Evolutionary conservation across 2,113 vertebrate genomes (phyloP).

Genomic region (Eclectus roratus): DNA sequence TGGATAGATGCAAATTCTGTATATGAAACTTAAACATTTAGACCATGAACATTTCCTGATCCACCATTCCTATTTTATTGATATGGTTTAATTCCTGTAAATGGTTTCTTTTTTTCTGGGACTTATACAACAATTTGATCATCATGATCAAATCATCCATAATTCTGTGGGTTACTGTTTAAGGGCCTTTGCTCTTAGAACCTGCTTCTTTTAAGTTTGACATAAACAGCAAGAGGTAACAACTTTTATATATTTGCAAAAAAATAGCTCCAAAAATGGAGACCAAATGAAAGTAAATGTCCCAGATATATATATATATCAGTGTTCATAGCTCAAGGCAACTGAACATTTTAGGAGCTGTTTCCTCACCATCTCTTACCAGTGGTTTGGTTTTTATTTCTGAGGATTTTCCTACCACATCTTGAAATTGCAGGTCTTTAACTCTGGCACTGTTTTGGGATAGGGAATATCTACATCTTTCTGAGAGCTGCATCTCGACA

Average conservation of each 20-base stretch:
- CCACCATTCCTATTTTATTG: not conserved
- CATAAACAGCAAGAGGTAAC: not conserved
- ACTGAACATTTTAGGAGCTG: not conserved
- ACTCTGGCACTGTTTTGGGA: not conserved
- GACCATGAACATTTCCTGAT: not conserved
- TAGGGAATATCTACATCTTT: not conserved
- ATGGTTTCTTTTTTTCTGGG: not conserved
- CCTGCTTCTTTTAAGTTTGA: not conserved
- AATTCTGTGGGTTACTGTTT: not conserved
- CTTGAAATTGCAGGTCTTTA: not conserved
- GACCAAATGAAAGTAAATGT: not conserved
- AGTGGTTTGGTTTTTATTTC: not conserved
- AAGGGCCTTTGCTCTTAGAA: not conserved
- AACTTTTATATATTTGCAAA: not conserved
- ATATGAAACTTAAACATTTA: not conserved
- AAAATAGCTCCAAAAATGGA: not conserved
- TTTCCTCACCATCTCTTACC: not conserved
- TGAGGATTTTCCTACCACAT: not conserved
- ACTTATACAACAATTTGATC: not conserved
- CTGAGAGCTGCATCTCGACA: fast-evolving
- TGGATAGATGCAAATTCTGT: not conserved
- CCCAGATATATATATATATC: not conserved
- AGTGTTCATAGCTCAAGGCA: not conserved
- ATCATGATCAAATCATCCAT: not conserved
- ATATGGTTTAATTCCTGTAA: not conserved